Percentiles rank a stretch among this genome's conserved stretches.
These are phyloP conservation scores for Caenorhabditis sp. DNA, from an alignment of 2,888 invertebrate species.

Conservation along the genomic window DNA sequence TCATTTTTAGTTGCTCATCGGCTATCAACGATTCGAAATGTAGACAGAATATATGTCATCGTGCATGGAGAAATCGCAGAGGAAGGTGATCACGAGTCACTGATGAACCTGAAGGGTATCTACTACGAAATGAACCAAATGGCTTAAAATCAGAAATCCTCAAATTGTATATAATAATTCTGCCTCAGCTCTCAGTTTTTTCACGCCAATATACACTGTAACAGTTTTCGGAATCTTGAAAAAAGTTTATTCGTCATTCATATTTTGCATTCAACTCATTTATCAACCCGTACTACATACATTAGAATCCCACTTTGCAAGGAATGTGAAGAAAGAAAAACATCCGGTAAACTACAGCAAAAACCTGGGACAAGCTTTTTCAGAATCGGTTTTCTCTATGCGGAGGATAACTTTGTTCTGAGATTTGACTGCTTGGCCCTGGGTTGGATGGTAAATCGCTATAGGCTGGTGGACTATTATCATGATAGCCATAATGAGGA, in stretches of 20 bases:
- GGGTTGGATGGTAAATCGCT: conserved; percentile 39
- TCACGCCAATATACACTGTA: neutral
- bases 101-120: conserved; percentile 77
- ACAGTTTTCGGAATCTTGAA: neutral
- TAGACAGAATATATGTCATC: conserved; percentile 85
- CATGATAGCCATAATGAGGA: conserved; percentile 35
- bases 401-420: conserved; percentile 13
- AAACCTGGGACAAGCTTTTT: neutral
- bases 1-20: conserved; percentile 84
- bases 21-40: conserved; percentile 85
- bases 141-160: conserved; percentile 30
- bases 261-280: conserved; percentile 48
- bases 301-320: conserved; percentile 53
- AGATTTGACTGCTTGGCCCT: conserved; percentile 16
- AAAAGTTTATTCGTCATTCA: conserved; percentile 10
- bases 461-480: conserved; percentile 49
- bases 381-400: conserved; percentile 34
- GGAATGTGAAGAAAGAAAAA: conserved; percentile 39
- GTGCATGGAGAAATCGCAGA: conserved; percentile 82
- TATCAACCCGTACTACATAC: conserved; percentile 35
- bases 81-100: conserved; percentile 77
- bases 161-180: conserved; percentile 38
- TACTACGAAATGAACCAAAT: conserved; percentile 80
- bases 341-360: neutral
- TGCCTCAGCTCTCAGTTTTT: neutral